Base-by-base conservation (phyloP, 2,888 invertebrate species). In the Phrixothrix hirtus region DNA sequence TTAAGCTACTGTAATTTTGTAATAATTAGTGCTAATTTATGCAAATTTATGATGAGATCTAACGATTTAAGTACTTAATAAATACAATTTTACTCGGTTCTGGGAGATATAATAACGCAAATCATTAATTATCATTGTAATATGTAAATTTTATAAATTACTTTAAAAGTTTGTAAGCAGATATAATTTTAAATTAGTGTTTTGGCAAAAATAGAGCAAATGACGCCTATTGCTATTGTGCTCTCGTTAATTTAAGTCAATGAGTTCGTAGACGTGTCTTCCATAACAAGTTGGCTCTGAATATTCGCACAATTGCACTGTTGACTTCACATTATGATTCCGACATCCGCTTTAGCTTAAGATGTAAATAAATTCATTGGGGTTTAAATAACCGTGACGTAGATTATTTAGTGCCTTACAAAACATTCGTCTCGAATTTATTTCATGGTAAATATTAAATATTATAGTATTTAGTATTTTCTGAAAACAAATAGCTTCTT, bases 321-420 rank as follows among this genome's bases (percentile, higher is more conserved):
- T 63, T 63, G 63, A 63, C 63, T 62, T 62, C 57, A 62, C 63
- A 58, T 62, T 63, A 60, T 55, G 58, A 62, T 63, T 62, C 58
- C 55, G 53, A 55, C 61, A 63, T 63, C 63, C 61, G 53, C 47
- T 53, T 31, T 17, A 38, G 38, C 43, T 53, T 47, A 48, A 53
- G 53, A 53, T 47, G 53, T 53, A 53, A 53, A 53, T 53, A 53
- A 47, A 53, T 53, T 47, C 47, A 53, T 53, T 37, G 29, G 34
- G 41, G 32, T 39, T 44, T 25, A 39, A 51, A 38, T 45, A 45
- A 32, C 37, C 36, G n/a, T 43, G 34, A 43, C 34, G 35, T 43
- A 35, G 25, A 29, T 31, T 39, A 11, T 36, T 36, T 10, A 10
- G 36, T 17, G 4, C n/a, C 2, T 25, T 10, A 21, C 10, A 31